Evolutionary conservation across 2,113 vertebrate species (phyloP).

Genomic region (Urocitellus parryii): DNA sequence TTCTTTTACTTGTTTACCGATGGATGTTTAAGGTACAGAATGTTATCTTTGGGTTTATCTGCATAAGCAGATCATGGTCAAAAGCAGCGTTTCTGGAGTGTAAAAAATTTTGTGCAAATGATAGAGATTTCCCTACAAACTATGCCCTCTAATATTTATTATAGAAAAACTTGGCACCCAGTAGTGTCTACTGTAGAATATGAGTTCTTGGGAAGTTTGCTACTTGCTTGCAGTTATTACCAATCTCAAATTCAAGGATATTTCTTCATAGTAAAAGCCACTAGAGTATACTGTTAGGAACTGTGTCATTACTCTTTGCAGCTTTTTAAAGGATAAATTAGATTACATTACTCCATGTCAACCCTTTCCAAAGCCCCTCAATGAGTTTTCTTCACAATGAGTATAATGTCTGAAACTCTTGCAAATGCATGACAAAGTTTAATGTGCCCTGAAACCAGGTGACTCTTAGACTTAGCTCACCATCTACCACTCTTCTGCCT

Average conservation of each 20-base stretch:
- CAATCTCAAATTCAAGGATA: background rate
- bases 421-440: background rate
- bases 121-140: background rate
- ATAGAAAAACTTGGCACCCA: background rate
- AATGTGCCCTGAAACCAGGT: background rate
- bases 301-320: background rate
- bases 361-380: background rate
- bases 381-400: background rate
- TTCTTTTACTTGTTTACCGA: background rate
- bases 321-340: background rate
- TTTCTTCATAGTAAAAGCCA: background rate
- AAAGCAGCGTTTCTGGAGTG: background rate
- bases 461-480: background rate
- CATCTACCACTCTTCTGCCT: background rate
- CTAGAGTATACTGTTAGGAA: background rate
- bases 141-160: background rate
- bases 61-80: background rate
- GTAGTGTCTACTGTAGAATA: background rate
- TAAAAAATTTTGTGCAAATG: background rate
- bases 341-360: background rate
- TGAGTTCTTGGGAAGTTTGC: background rate
- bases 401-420: background rate
- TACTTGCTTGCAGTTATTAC: background rate
- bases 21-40: background rate
- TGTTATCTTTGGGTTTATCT: background rate